Percentiles rank a stretch among this genome's conserved stretches.
Evolutionary conservation across 2,113 vertebrate genomes (phyloP).

Genomic region (Clarias magur): DNA sequence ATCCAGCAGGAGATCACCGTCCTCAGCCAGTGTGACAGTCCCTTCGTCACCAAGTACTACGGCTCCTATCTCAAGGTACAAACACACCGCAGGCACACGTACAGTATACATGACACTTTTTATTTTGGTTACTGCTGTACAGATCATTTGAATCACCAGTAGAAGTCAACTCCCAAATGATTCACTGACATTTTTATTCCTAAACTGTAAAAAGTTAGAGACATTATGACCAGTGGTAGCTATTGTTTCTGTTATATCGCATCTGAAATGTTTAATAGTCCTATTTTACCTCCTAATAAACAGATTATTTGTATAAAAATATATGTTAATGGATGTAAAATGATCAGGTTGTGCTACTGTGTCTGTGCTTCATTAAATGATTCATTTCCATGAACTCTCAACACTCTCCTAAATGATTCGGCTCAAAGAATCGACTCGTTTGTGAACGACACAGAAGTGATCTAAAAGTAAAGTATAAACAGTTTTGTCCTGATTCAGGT

Average conservation of each 20-base stretch:
- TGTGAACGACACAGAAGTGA: background rate
- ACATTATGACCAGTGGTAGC: background rate
- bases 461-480: background rate
- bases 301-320: background rate
- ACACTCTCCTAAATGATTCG: background rate
- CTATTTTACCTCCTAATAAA: background rate
- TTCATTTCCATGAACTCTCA: background rate
- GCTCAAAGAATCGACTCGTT: background rate
- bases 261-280: background rate
- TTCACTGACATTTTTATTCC: background rate
- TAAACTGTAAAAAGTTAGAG: background rate
- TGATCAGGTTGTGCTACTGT: background rate
- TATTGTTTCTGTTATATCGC: background rate
- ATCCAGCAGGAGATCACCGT: conserved; percentile 98
- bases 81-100: background rate
- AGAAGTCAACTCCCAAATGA: background rate
- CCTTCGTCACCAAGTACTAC: conserved; percentile 96
- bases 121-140: background rate
- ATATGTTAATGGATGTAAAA: background rate
- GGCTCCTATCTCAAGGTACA: conserved; percentile 95
- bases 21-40: conserved; percentile 97
- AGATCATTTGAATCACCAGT: background rate
- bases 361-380: background rate
- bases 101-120: background rate
- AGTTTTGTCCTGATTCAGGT: background rate